A percentile compares a stretch with the other conserved stretches of the same genome.
Evolutionary conservation across 2,797 vertebrate species (phyloP).

Genomic region (Nyctibius grandis): DNA sequence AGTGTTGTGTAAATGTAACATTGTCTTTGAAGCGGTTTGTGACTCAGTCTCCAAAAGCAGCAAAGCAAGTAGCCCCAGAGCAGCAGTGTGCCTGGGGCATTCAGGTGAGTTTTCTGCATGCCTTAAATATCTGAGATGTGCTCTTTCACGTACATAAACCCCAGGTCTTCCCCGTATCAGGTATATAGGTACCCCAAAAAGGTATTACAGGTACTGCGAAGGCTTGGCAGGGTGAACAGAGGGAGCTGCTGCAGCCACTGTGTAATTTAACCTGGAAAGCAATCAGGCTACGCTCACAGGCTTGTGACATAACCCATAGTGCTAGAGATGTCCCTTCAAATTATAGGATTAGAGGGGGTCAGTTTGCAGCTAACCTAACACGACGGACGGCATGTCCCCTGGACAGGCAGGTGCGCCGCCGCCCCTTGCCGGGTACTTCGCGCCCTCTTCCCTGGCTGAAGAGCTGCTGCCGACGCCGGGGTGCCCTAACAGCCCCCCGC

Average conservation of each 20-base stretch:
- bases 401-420: neutral
- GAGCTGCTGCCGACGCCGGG: neutral
- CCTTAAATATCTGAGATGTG: neutral
- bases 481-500: neutral
- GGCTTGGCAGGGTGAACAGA: neutral
- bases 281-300: neutral
- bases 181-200: no score
- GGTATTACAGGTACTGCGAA: no score
- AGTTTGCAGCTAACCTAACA: neutral
- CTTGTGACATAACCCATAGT: neutral
- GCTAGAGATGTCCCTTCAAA: neutral
- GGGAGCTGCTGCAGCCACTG: neutral
- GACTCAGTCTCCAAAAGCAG: fast-evolving
- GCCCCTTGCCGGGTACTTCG: neutral
- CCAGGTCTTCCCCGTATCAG: neutral
- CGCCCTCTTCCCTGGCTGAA: neutral
- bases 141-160: neutral
- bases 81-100: no score
- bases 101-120: neutral
- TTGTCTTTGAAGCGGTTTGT: neutral
- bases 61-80: neutral
- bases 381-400: neutral
- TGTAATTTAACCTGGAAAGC: neutral
- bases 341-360: neutral
- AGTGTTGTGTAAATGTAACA: neutral